Evolutionary conservation across 2,797 vertebrate species (phyloP).

Genomic region (Eospalax fontanierii): DNA sequence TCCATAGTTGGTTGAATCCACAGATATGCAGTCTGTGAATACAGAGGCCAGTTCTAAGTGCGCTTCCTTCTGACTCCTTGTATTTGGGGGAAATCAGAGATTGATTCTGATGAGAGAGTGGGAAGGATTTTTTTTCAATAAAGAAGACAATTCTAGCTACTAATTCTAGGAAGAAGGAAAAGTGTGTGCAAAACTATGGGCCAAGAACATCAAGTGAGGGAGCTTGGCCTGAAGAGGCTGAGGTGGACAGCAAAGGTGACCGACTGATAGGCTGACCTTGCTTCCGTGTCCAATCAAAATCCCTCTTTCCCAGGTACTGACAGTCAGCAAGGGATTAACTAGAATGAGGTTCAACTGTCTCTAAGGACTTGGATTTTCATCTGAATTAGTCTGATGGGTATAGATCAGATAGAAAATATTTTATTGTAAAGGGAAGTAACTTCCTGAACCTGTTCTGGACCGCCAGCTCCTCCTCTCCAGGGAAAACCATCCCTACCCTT

Average conservation of each 20-base stretch:
- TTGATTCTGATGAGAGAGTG: not conserved
- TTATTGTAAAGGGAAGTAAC: not conserved
- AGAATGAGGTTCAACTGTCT: not conserved
- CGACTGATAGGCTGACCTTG: not conserved
- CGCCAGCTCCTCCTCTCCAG: not conserved
- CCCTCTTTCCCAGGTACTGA: not conserved
- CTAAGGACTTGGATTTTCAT: not conserved
- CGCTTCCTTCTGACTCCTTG: not conserved
- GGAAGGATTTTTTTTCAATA: not conserved
- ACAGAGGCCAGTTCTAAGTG: too few relatives aligned
- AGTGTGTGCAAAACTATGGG: not conserved
- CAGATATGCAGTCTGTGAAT: too few relatives aligned
- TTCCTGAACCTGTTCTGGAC: not conserved
- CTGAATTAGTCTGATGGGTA: not conserved
- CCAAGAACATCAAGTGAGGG: not conserved
- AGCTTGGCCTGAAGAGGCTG: not conserved
- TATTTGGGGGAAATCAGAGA: not conserved
- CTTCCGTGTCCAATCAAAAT: not conserved
- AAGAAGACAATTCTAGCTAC: not conserved
- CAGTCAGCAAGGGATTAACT: not conserved
- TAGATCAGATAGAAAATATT: not conserved
- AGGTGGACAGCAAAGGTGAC: not conserved
- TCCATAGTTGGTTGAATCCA: too few relatives aligned
- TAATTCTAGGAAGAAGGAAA: not conserved
- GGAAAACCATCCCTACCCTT: constrained; percentile 16